Percentiles rank a stretch among this genome's conserved stretches.
Conservation (phyloP, 2,888 invertebrate genomes). For the Junonia oenone region DNA sequence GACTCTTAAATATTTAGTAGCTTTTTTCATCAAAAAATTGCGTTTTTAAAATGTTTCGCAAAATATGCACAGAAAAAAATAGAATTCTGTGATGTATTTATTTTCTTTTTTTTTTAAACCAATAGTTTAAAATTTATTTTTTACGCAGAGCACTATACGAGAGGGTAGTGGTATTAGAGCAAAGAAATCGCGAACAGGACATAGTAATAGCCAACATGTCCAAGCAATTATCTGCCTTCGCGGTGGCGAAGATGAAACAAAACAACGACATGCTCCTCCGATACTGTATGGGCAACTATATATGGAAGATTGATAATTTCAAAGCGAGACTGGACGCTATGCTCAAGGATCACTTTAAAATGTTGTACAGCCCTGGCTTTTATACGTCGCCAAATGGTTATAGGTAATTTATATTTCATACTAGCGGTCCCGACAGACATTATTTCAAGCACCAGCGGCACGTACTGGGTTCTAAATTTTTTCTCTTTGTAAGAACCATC, state of each 20-base stretch:
- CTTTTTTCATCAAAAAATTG: too few species aligned
- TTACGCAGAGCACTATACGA: slow-evolving; percentile 90
- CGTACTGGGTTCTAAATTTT: too few species aligned
- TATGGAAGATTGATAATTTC: slow-evolving; percentile 89
- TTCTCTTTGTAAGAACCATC: too few species aligned
- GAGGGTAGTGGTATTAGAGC: slow-evolving; percentile 88
- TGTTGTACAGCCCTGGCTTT: slow-evolving; percentile 92
- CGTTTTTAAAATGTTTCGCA: too few species aligned
- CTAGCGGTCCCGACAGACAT: too few species aligned
- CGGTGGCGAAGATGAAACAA: slow-evolving; percentile 72
- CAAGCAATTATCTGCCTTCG: slow-evolving; percentile 79
- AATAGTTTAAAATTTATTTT: too few species aligned
- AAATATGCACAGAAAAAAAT: too few species aligned
- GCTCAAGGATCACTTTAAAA: slow-evolving; percentile 82
- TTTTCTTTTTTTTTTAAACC: too few species aligned
- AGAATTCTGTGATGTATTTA: too few species aligned
- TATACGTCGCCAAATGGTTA: slow-evolving; percentile 93
- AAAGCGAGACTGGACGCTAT: slow-evolving; percentile 83
- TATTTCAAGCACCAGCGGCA: too few species aligned
- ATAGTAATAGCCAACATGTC: slow-evolving; percentile 86
- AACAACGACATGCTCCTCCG: slow-evolving; percentile 80
- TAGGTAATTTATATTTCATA: too few species aligned
- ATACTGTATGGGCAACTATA: slow-evolving; percentile 88
- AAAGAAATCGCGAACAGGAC: slow-evolving; percentile 88
- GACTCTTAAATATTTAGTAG: too few species aligned